These are phyloP conservation scores for Ischnura elegans DNA, from an alignment of 2,888 invertebrate species.

Conservation along the genomic window DNA sequence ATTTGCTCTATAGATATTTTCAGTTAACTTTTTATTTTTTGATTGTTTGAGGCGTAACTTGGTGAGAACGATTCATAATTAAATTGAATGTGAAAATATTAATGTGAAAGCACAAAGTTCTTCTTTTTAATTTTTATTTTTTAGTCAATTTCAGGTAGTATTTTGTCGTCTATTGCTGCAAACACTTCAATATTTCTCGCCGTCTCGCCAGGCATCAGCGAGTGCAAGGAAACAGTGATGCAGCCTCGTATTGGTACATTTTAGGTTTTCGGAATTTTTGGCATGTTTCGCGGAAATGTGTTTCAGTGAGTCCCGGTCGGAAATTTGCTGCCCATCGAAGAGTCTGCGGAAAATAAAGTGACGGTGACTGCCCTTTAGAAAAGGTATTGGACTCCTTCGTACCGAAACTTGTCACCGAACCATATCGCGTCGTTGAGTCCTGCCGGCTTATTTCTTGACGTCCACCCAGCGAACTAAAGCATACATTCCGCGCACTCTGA, in stretches of 20 bases:
- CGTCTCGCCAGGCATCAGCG: not conserved
- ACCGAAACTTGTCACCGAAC: not conserved
- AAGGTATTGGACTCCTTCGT: not conserved
- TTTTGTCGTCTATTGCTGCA: too few relatives aligned
- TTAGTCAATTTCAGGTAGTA: too few relatives aligned
- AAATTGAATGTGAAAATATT: too few relatives aligned
- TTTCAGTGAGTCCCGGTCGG: not conserved
- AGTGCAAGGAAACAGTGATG: not conserved
- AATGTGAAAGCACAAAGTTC: too few relatives aligned
- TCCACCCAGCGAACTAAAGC: not conserved
- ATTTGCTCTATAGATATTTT: too few relatives aligned
- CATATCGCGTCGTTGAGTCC: not conserved
- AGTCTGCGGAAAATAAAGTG: not conserved
- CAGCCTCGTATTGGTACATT: not conserved
- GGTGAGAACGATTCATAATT: too few relatives aligned
- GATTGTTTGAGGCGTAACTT: too few relatives aligned
- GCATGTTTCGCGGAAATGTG: not conserved
- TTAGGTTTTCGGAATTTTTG: not conserved
- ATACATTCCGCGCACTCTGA: not conserved
- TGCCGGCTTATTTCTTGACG: not conserved
- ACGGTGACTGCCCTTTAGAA: not conserved
- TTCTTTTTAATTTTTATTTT: too few relatives aligned
- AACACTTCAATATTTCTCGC: not conserved
- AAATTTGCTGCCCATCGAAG: not conserved
- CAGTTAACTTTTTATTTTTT: too few relatives aligned